Evolutionary conservation across 2,113 vertebrate species (phyloP).

Genomic region (Dromas ardeola): DNA sequence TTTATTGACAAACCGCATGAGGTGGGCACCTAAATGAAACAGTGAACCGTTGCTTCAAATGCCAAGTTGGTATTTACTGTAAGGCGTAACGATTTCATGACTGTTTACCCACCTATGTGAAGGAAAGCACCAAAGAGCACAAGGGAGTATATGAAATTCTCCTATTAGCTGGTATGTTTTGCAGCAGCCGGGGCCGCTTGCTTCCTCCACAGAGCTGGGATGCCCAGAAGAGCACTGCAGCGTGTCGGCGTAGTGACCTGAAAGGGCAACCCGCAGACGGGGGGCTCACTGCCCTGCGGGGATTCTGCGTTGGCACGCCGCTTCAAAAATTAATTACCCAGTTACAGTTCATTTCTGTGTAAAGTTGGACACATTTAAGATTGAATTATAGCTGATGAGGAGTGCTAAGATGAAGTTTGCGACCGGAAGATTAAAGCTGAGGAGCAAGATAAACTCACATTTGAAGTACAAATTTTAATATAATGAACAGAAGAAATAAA

Average conservation of each 20-base stretch:
- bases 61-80: not conserved
- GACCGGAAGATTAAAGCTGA: not conserved
- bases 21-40: not conserved
- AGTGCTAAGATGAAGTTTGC: not conserved
- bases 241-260: not conserved
- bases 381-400: not conserved
- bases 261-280: fast-evolving
- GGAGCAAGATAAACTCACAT: not conserved
- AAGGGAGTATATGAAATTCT: not conserved
- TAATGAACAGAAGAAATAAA: not conserved
- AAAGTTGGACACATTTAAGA: not conserved
- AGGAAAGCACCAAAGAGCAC: not conserved
- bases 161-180: not conserved
- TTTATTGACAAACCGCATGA: not conserved
- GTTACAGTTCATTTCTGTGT: not conserved
- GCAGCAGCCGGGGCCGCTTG: not conserved
- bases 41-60: not conserved
- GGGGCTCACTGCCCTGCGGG: not conserved
- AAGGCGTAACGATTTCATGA: fast-evolving
- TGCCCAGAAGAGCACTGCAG: not conserved
- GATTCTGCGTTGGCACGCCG: not conserved
- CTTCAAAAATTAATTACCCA: not conserved
- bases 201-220: not conserved
- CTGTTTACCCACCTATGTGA: not conserved
- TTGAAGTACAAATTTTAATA: not conserved